phyloP scores from a whole-genome alignment of 2,888 invertebrate species.

The Euplagia quadripunctaria region DNA sequence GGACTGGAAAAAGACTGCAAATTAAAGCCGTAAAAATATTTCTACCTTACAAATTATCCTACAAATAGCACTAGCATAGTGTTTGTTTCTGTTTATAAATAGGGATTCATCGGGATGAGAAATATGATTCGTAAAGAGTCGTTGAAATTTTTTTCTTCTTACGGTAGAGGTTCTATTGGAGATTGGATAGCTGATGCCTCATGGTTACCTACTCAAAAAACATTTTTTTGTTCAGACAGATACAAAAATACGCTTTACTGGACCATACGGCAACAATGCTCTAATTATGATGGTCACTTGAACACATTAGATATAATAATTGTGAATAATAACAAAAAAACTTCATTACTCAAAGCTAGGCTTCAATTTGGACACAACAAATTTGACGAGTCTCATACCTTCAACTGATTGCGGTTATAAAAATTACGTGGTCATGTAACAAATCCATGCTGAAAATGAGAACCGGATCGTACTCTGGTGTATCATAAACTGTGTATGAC shows the following conservation, averaged over 20 bases:
- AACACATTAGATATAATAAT: too few relatives aligned
- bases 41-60: too few relatives aligned
- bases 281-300: too few relatives aligned
- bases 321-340: too few relatives aligned
- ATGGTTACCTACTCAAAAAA: not conserved
- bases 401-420: not conserved
- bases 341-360: not conserved
- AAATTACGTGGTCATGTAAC: not conserved
- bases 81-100: not conserved
- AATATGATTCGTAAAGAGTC: not conserved
- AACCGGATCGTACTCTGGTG: not conserved
- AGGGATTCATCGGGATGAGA: not conserved
- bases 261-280: not conserved
- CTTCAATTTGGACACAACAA: not conserved
- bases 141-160: too few relatives aligned
- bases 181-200: too few relatives aligned
- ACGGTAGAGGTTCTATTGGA: not conserved
- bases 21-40: too few relatives aligned
- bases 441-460: not conserved
- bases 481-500: not conserved
- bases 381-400: not conserved
- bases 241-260: not conserved
- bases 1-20: too few relatives aligned
- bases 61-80: not conserved
- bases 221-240: not conserved